Evolutionary conservation across 1,140 invertebrate genomes (phyloP).

Genomic region (Eriocheir sinensis): DNA sequence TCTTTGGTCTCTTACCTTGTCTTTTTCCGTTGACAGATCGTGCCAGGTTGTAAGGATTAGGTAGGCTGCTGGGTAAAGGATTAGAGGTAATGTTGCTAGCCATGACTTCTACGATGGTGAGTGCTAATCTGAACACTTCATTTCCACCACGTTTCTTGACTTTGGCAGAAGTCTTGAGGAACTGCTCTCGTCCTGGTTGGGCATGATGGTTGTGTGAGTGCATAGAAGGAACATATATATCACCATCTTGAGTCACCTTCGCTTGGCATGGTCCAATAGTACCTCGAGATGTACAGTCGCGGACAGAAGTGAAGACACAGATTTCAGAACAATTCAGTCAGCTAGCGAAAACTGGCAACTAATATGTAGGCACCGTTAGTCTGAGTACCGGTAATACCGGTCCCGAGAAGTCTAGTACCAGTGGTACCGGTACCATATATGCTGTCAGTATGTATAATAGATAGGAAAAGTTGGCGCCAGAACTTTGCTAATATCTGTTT

Average conservation of each 20-base stretch:
- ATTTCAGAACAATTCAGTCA: no score
- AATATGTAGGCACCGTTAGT: no score
- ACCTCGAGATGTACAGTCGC: not conserved
- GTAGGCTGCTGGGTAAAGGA: slow-evolving; percentile 46
- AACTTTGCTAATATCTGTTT: no score
- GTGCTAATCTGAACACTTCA: slow-evolving; percentile 1
- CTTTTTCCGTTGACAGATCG: slow-evolving; percentile 1
- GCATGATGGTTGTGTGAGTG: slow-evolving; percentile 31
- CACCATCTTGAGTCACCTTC: slow-evolving; percentile 31
- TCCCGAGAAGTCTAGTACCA: no score
- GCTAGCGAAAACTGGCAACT: no score
- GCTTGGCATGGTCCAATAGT: slow-evolving; percentile 7
- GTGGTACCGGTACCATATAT: no score
- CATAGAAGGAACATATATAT: not conserved
- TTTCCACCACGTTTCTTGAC: slow-evolving; percentile 18
- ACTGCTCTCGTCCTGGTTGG: not conserved
- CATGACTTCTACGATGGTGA: slow-evolving; percentile 48
- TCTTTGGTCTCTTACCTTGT: slow-evolving; percentile 10
- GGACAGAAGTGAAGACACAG: no score
- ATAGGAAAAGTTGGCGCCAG: no score
- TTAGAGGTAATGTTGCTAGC: slow-evolving; percentile 17
- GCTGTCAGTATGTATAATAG: no score
- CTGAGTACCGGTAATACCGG: no score
- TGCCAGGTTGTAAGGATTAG: not conserved
- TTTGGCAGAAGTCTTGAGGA: not conserved